phyloP scores from a whole-genome alignment of 2,113 vertebrate species.

The Hemibagrus wyckioides region DNA sequence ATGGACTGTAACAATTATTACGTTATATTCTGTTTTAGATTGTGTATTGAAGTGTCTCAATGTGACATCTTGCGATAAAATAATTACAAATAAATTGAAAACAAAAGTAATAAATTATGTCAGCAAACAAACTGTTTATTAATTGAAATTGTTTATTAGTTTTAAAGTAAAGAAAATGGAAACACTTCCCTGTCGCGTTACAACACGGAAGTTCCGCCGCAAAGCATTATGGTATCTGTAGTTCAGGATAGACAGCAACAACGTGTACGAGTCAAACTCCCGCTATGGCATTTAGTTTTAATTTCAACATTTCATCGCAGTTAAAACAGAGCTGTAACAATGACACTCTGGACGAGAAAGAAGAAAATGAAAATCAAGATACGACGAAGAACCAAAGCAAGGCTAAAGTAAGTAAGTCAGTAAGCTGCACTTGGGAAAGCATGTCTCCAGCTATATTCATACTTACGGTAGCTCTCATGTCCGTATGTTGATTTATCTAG shows the following conservation, averaged over 20 bases:
- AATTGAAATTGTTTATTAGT: neutral
- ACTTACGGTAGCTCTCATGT: neutral
- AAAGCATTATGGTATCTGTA: conserved; percentile 62
- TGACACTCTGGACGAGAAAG: conserved; percentile 29
- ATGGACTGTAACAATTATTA: too few species aligned
- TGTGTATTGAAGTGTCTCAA: neutral
- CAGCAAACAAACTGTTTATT: neutral
- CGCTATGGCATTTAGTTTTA: conserved; percentile 77
- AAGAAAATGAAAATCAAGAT: conserved; percentile 11
- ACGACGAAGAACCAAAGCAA: neutral
- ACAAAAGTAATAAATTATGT: neutral
- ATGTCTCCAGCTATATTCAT: neutral
- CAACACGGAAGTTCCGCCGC: neutral
- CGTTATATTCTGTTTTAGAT: neutral
- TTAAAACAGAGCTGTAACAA: conserved; percentile 25
- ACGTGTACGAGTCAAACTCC: neutral
- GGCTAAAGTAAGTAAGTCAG: conserved; percentile 12
- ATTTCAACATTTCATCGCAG: conserved; percentile 67
- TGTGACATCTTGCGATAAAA: neutral
- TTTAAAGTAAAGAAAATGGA: neutral
- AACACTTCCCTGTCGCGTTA: too few species aligned
- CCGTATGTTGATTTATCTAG: neutral
- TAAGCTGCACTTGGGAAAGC: neutral
- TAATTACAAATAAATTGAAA: neutral
- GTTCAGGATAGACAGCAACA: conserved; percentile 18